A percentile compares a stretch with the other conserved stretches of the same genome.
Conservation (phyloP, 1,140 invertebrate genomes). For the Cataglyphis hispanica region DNA sequence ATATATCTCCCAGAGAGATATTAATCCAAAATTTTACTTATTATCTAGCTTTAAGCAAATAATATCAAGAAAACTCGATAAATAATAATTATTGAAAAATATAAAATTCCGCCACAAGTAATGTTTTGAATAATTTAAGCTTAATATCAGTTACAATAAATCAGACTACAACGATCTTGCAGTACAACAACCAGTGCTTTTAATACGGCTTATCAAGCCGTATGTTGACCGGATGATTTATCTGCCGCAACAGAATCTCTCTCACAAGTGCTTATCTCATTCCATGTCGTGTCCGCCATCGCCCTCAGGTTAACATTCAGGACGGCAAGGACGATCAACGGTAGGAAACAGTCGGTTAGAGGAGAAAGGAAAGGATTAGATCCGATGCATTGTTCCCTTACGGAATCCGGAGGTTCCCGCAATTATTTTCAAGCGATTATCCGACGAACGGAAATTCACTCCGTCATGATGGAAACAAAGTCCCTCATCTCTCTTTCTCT, state of each 20-base stretch:
- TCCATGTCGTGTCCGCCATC: conserved; percentile 27
- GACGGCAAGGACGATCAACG: conserved; percentile 24
- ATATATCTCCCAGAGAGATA: background rate
- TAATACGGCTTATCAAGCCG: conserved; percentile 38
- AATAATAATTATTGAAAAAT: background rate
- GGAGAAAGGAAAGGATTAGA: background rate
- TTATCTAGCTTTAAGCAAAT: background rate
- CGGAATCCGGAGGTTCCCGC: conserved; percentile 48
- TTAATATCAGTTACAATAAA: conserved; percentile 25
- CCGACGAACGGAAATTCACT: conserved; percentile 60
- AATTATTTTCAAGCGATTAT: conserved; percentile 60
- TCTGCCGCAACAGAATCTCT: conserved; percentile 45
- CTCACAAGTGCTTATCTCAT: conserved; percentile 51
- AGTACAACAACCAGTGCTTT: background rate
- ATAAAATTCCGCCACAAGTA: background rate
- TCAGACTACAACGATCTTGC: background rate
- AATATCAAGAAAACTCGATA: background rate
- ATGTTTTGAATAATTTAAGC: background rate
- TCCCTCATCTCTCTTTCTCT: conserved; percentile 1
- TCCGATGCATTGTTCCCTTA: conserved; percentile 44
- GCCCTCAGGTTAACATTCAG: conserved; percentile 28
- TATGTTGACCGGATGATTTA: conserved; percentile 53
- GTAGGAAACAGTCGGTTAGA: conserved; percentile 9
- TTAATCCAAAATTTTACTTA: background rate
- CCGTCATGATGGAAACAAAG: conserved; percentile 57